A percentile compares a stretch with the other conserved stretches of the same genome.
Evolutionary conservation across 2,888 invertebrate species (phyloP).

Genomic region (Pilophorus perplexus): DNA sequence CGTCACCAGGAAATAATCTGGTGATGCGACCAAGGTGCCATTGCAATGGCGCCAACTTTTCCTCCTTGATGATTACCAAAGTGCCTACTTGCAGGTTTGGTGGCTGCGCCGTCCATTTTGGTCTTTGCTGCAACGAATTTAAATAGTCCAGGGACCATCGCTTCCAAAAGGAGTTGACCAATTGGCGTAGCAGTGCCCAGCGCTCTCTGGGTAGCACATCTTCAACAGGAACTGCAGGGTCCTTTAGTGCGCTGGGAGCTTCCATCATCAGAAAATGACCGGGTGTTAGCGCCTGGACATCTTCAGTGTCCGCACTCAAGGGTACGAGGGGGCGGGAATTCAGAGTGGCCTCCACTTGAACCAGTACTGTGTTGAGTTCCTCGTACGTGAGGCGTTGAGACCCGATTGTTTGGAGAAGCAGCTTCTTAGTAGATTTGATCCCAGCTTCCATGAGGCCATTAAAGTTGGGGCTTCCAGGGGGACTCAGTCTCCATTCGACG

Average conservation of each 20-base stretch:
- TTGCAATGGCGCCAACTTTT: not conserved
- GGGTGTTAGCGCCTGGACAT: constrained; percentile 25
- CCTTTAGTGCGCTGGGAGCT: not conserved
- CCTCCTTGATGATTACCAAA: not conserved
- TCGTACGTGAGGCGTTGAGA: not conserved
- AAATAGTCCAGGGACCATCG: not conserved
- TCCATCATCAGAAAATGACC: constrained; percentile 33
- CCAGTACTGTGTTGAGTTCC: not conserved
- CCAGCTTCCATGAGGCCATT: not conserved
- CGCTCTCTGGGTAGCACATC: not conserved
- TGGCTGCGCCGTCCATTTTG: not conserved
- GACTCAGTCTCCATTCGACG: constrained; percentile 12
- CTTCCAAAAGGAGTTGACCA: not conserved
- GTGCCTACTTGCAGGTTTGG: not conserved
- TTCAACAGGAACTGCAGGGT: not conserved
- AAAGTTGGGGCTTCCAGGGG: too few species aligned
- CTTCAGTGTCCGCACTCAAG: constrained; percentile 9
- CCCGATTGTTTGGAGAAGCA: not conserved
- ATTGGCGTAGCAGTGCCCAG: not conserved
- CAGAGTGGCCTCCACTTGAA: not conserved
- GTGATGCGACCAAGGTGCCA: not conserved
- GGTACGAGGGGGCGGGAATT: constrained; percentile 13
- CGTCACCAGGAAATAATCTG: not conserved
- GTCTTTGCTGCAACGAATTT: not conserved
- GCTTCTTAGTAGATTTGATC: not conserved